phyloP scores from a whole-genome alignment of 2,113 vertebrate genomes.

The Picathartes gymnocephalus region DNA sequence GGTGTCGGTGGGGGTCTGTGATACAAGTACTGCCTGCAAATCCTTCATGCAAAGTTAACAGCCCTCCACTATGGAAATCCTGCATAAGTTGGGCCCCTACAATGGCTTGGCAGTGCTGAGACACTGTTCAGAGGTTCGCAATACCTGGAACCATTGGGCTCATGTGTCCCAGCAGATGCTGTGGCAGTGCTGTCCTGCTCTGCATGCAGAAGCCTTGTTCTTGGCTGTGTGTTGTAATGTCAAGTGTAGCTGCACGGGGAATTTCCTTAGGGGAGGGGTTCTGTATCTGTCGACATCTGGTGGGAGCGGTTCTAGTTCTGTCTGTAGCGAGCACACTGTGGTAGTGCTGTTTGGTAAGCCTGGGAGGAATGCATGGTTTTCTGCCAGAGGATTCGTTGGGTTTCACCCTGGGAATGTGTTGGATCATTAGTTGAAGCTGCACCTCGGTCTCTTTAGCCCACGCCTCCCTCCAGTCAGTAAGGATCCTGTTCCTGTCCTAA shows the following conservation, averaged over 20 bases:
- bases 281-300: neutral
- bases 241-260: neutral
- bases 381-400: neutral
- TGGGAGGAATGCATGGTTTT: neutral
- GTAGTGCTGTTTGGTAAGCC: neutral
- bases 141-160: accelerated
- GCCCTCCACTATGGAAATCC: neutral
- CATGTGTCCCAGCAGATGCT: accelerated
- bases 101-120: neutral
- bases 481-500: neutral
- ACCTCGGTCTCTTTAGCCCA: accelerated
- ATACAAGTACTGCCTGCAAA: accelerated
- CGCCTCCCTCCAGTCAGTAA: neutral
- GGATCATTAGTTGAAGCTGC: neutral
- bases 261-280: neutral
- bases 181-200: neutral
- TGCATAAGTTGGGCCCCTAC: neutral
- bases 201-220: accelerated
- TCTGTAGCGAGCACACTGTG: neutral
- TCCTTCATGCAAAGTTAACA: neutral
- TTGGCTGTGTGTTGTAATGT: neutral
- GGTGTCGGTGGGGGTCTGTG: neutral
- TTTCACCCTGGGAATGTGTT: neutral
- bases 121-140: neutral
- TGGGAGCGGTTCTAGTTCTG: neutral